A percentile compares a stretch with the other conserved stretches of the same genome.
Conservation (phyloP, 2,888 invertebrate species). For the Cephus nigrinus region DNA sequence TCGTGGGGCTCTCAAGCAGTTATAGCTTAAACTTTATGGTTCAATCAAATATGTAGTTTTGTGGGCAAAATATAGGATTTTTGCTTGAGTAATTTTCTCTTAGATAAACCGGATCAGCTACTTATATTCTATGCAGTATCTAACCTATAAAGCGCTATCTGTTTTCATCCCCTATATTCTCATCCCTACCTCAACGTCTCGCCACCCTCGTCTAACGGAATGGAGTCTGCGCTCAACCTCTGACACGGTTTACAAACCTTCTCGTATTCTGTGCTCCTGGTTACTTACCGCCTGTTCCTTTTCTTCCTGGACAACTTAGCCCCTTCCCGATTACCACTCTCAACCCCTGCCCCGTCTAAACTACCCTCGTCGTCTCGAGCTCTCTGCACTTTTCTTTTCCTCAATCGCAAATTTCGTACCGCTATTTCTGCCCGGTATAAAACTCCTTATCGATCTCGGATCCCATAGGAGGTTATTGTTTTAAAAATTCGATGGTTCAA, state of each 20-base stretch:
- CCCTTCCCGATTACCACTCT: background rate
- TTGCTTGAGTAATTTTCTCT: conserved; percentile 1
- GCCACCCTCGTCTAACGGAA: background rate
- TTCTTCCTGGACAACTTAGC: conserved; percentile 33
- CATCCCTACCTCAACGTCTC: background rate
- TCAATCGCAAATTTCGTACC: background rate
- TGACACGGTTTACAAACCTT: conserved; percentile 37
- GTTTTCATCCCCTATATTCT: background rate
- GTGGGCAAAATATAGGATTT: background rate
- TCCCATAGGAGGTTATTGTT: background rate
- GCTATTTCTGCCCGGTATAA: background rate
- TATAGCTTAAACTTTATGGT: too few species aligned
- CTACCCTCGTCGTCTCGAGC: background rate
- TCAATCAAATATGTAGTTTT: background rate
- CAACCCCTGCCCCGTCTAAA: background rate
- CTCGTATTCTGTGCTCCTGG: conserved; percentile 47
- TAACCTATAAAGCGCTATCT: background rate
- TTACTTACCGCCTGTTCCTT: conserved; percentile 58
- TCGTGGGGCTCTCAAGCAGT: too few species aligned
- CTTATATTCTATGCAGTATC: background rate
- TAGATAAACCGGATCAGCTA: too few species aligned
- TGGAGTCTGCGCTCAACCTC: conserved; percentile 49
- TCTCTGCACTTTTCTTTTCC: background rate
- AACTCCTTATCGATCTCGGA: background rate
- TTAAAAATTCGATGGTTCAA: background rate